phyloP scores from a whole-genome alignment of 1,140 invertebrate species.

The Lineus longissimus region DNA sequence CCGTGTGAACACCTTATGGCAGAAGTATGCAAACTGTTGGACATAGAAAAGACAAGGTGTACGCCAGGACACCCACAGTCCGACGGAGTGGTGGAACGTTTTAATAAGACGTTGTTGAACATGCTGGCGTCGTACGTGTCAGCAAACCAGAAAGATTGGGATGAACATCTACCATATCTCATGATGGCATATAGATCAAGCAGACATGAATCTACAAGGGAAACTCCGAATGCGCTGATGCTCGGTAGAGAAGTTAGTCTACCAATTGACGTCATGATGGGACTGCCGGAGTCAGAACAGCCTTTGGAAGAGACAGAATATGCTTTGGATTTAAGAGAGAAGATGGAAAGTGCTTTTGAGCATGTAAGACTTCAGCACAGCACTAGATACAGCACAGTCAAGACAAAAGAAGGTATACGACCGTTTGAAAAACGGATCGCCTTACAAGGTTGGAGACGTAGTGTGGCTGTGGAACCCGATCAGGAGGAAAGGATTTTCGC shows the following conservation, averaged over 20 bases:
- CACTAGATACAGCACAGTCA: neutral
- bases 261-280: slow-evolving; percentile 8
- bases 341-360: slow-evolving; percentile 10
- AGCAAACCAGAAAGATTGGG: slow-evolving; percentile 19
- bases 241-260: slow-evolving; percentile 20
- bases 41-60: slow-evolving; percentile 20
- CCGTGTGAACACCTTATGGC: slow-evolving; percentile 18
- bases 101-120: slow-evolving; percentile 20
- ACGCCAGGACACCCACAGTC: slow-evolving; percentile 22
- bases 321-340: slow-evolving; percentile 3
- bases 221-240: slow-evolving; percentile 15
- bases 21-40: slow-evolving; percentile 20
- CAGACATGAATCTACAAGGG: slow-evolving; percentile 10
- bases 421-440: neutral
- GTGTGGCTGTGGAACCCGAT: too few species aligned
- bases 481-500: too few species aligned
- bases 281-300: slow-evolving; percentile 10
- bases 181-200: slow-evolving; percentile 21
- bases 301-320: neutral
- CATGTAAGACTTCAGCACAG: slow-evolving; percentile 6
- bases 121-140: slow-evolving; percentile 18
- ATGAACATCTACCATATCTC: slow-evolving; percentile 12
- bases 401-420: slow-evolving; percentile 18
- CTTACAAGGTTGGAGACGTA: too few species aligned
- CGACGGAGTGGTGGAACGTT: slow-evolving; percentile 26